Evolutionary conservation across 2,113 vertebrate genomes (phyloP).

Genomic region (Rhinichthys klamathensis): DNA sequence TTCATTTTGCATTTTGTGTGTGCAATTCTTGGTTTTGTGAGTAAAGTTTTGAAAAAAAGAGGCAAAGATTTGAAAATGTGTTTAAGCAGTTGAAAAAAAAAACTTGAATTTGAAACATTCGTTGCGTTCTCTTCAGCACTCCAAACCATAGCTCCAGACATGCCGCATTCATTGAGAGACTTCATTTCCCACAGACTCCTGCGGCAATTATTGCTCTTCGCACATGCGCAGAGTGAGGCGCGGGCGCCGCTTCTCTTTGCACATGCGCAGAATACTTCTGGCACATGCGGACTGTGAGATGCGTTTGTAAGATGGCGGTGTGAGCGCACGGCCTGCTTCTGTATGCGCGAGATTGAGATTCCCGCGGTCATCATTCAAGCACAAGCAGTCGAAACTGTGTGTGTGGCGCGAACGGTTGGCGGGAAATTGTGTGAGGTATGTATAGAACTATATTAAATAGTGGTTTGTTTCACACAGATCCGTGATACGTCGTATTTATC

Average conservation of each 20-base stretch:
- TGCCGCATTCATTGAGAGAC: constrained; percentile 44
- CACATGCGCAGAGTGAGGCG: constrained; percentile 24
- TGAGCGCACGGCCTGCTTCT: constrained; percentile 54
- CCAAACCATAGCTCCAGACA: too few relatives aligned
- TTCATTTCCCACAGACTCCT: constrained; percentile 65
- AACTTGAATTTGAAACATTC: not conserved
- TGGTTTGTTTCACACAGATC: not conserved
- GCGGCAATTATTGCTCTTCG: not conserved
- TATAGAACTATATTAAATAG: not conserved
- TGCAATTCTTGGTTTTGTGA: too few relatives aligned
- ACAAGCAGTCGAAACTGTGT: not conserved
- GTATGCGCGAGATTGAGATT: constrained; percentile 3
- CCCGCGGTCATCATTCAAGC: constrained; percentile 14
- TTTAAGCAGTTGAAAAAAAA: too few relatives aligned
- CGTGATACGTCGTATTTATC: not conserved
- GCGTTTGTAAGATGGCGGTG: constrained; percentile 77
- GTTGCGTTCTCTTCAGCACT: not conserved
- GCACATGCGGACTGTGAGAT: constrained; percentile 50
- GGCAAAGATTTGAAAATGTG: too few relatives aligned
- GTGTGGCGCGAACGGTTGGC: constrained; percentile 2
- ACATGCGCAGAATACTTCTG: not conserved
- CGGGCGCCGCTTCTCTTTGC: not conserved
- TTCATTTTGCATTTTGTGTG: too few relatives aligned
- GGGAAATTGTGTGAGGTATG: constrained; percentile 6
- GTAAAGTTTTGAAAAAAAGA: too few relatives aligned